A percentile compares a stretch with the other conserved stretches of the same genome.
These are phyloP conservation scores for Mus pahari DNA, from an alignment of 2,113 vertebrate species.

Conservation along the genomic window DNA sequence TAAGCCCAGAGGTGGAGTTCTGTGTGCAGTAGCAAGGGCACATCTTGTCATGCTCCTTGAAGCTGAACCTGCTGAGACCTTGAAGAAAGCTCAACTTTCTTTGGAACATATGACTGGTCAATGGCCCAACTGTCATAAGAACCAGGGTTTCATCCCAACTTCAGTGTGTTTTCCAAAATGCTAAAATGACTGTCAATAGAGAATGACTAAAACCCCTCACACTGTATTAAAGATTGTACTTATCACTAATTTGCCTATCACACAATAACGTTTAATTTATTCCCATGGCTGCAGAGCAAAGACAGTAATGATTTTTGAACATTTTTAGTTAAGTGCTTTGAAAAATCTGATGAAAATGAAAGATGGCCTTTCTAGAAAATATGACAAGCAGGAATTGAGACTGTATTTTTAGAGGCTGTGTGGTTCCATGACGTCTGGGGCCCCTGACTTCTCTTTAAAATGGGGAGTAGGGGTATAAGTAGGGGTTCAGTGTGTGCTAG, in stretches of 20 bases:
- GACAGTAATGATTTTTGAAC: slow-evolving; percentile 34
- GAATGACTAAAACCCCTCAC: background rate
- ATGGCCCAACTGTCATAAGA: background rate
- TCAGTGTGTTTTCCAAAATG: slow-evolving; percentile 45
- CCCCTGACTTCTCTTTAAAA: background rate
- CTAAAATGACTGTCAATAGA: background rate
- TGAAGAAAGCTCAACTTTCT: background rate
- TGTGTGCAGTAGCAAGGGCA: background rate
- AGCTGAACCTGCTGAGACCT: background rate
- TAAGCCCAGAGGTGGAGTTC: background rate
- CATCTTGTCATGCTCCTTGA: background rate
- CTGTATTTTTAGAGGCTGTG: background rate
- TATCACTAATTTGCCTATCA: slow-evolving; percentile 18
- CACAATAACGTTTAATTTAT: slow-evolving; percentile 52
- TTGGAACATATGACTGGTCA: background rate
- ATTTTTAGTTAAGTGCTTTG: slow-evolving; percentile 28
- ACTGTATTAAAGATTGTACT: background rate
- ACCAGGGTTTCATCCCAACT: background rate
- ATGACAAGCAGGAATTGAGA: slow-evolving; percentile 5
- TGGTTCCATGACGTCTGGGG: background rate
- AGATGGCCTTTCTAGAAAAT: slow-evolving; percentile 13
- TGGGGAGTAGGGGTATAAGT: background rate
- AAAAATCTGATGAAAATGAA: slow-evolving; percentile 58
- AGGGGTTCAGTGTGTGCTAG: background rate
- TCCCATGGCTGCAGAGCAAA: slow-evolving; percentile 44